Evolutionary conservation across 2,113 vertebrate species (phyloP).

Genomic region (Tinamus guttatus): DNA sequence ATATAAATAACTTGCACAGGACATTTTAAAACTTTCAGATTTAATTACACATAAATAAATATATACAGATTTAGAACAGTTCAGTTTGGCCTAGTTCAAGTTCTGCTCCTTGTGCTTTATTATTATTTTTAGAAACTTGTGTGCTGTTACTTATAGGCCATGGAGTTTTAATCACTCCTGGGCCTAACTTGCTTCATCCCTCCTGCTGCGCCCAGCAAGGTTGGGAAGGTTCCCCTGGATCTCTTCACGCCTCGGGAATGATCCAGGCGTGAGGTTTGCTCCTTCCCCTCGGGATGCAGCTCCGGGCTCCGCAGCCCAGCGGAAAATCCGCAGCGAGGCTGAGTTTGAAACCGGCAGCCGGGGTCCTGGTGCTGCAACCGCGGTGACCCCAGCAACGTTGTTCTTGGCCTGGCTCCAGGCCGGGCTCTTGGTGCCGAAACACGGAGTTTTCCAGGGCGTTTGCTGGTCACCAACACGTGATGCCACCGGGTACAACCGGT

Average conservation of each 20-base stretch:
- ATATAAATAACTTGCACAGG: slow-evolving; percentile 79
- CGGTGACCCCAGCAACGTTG: too few species aligned
- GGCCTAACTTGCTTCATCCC: not conserved
- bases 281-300: not conserved
- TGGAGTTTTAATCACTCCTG: not conserved
- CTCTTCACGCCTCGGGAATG: not conserved
- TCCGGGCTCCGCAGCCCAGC: not conserved
- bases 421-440: not conserved
- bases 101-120: slow-evolving; percentile 74
- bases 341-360: slow-evolving; percentile 15
- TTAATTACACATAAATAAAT: slow-evolving; percentile 87
- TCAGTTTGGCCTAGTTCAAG: slow-evolving; percentile 76
- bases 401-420: not conserved
- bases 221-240: fast-evolving
- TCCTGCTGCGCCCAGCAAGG: not conserved
- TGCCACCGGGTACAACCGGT: not conserved
- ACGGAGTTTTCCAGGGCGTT: not conserved
- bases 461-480: not conserved
- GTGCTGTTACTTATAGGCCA: not conserved
- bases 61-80: slow-evolving; percentile 79
- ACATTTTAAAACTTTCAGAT: slow-evolving; percentile 80
- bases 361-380: not conserved
- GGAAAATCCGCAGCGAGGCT: not conserved
- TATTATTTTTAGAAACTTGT: slow-evolving; percentile 27
- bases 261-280: fast-evolving